phyloP scores from a whole-genome alignment of 92 coral and sea anemone genomes.

The Epizoanthus stellaris region DNA sequence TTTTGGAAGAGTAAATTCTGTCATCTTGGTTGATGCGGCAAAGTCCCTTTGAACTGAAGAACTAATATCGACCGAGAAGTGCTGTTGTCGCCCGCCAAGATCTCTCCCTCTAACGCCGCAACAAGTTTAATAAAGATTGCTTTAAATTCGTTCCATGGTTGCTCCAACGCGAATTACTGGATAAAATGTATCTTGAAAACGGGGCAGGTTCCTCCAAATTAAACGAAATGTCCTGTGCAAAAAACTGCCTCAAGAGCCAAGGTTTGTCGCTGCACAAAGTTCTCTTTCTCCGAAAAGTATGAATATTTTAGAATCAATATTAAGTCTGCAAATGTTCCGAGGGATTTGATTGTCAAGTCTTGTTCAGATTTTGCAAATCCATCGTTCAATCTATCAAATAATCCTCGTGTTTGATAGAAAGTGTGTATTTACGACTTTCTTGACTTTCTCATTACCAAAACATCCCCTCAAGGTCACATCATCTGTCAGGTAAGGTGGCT shows the following conservation, averaged over 20 bases:
- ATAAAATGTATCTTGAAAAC: background rate
- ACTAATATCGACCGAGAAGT: constrained; percentile 14
- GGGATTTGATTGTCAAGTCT: background rate
- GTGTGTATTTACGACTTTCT: background rate
- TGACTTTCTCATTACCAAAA: background rate
- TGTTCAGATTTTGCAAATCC: background rate
- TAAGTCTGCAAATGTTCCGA: background rate
- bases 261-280: background rate
- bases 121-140: background rate
- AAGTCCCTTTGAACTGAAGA: constrained; percentile 28
- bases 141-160: background rate
- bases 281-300: background rate
- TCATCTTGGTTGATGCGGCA: constrained; percentile 33
- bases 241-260: background rate
- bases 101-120: background rate
- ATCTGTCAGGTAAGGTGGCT: constrained; percentile 11
- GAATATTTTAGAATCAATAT: background rate
- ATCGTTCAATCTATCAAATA: background rate
- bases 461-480: background rate
- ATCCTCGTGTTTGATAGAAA: background rate
- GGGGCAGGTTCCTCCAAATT: background rate
- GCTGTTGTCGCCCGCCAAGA: background rate
- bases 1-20: background rate
- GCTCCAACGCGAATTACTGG: background rate
- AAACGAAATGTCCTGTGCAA: background rate